Conservation (phyloP, 2,113 vertebrate species). For the Ahaetulla prasina region DNA sequence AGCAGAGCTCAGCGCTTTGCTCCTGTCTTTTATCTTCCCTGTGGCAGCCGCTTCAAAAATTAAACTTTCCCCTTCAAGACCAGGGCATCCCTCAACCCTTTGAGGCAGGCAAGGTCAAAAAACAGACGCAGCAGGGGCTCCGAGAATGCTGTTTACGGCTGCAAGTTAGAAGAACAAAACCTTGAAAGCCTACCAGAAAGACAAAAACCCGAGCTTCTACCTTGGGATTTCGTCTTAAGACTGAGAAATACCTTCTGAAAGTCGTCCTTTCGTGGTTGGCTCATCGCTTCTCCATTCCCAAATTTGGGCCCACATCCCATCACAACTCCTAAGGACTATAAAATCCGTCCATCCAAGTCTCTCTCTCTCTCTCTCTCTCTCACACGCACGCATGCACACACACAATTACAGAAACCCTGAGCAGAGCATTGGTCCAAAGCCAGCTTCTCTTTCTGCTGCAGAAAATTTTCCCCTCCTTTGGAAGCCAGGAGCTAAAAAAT, state of each 20-base stretch:
- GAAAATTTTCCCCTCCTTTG: neutral
- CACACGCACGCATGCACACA: no score
- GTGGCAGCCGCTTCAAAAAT: neutral
- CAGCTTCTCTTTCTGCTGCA: neutral
- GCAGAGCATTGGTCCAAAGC: neutral
- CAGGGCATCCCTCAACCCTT: neutral
- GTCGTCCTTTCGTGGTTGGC: neutral
- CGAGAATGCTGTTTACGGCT: neutral
- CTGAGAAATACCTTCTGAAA: neutral
- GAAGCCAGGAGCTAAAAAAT: neutral
- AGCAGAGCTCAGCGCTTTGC: neutral
- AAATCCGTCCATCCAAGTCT: accelerated
- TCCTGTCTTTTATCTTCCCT: neutral
- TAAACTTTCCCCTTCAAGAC: neutral
- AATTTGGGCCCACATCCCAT: neutral
- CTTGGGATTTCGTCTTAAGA: neutral
- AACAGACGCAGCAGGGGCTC: neutral
- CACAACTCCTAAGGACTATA: neutral
- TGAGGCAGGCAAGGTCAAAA: neutral
- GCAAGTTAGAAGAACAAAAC: neutral
- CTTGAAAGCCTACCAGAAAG: neutral
- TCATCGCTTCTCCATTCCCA: neutral
- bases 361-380: neutral
- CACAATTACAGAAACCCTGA: neutral
- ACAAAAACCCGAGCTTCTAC: neutral